A percentile compares a stretch with the other conserved stretches of the same genome.
Conservation (phyloP, 53 echinoderm and acorn worm species). For the Echinometra lucunter region DNA sequence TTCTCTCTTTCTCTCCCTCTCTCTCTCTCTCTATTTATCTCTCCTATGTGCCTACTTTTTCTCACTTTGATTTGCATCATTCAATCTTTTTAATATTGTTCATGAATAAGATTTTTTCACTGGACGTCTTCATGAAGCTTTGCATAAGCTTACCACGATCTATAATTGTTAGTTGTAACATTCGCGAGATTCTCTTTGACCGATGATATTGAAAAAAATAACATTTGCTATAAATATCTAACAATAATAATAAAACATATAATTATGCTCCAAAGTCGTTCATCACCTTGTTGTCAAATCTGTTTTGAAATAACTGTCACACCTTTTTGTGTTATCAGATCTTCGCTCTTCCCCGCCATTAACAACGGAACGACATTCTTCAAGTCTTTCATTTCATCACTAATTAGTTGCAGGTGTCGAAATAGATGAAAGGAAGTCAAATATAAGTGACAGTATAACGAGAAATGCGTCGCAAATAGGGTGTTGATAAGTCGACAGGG, state of each 20-base stretch:
- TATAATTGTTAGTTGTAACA: too few relatives aligned
- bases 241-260: neutral
- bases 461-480: neutral
- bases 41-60: too few relatives aligned
- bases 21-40: too few relatives aligned
- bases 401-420: slow-evolving; percentile 7
- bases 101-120: too few relatives aligned
- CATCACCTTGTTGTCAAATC: neutral
- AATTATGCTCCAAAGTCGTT: neutral
- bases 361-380: neutral
- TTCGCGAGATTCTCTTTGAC: too few relatives aligned
- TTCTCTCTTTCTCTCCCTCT: too few relatives aligned
- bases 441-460: neutral
- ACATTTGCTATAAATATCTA: too few relatives aligned
- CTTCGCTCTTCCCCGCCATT: neutral
- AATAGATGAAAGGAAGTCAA: neutral
- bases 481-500: neutral
- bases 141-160: too few relatives aligned
- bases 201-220: too few relatives aligned
- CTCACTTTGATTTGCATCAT: too few relatives aligned
- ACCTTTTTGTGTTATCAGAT: neutral
- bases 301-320: neutral
- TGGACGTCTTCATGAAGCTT: too few relatives aligned
- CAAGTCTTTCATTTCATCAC: neutral
- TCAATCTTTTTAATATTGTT: too few relatives aligned